Percentiles rank a stretch among this genome's conserved stretches.
Evolutionary conservation across 2,113 vertebrate species (phyloP).

Genomic region (Ageneiosus marmoratus): DNA sequence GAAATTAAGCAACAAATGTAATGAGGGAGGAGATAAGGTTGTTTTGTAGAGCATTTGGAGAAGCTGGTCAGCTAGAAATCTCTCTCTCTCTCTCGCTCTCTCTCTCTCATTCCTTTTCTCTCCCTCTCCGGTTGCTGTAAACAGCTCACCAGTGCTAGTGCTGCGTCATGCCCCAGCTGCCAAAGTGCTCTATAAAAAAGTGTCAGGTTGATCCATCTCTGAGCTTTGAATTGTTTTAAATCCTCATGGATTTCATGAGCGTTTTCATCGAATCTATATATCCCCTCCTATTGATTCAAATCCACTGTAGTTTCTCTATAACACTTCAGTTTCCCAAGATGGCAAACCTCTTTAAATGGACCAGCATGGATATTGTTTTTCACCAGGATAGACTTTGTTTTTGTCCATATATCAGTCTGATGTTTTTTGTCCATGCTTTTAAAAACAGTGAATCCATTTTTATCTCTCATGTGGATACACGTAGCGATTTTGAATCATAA

Average conservation of each 20-base stretch:
- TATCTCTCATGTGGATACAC: neutral
- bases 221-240: neutral
- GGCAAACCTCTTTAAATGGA: neutral
- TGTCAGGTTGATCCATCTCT: neutral
- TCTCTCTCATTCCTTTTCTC: neutral
- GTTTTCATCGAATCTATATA: neutral
- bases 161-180: constrained; percentile 21
- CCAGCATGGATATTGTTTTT: neutral
- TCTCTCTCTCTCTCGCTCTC: neutral
- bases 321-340: neutral
- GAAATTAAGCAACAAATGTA: neutral
- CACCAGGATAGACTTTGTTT: neutral
- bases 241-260: neutral
- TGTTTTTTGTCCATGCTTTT: neutral
- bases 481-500: neutral
- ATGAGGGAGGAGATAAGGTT: neutral
- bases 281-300: neutral
- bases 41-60: neutral
- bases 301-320: too few species aligned
- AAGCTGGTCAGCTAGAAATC: neutral
- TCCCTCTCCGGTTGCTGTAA: constrained; percentile 31
- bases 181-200: neutral
- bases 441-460: neutral
- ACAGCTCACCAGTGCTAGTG: constrained; percentile 30
- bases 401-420: too few species aligned